Base-by-base conservation (phyloP, 1,140 invertebrate genomes). In the Conus ventricosus region DNA sequence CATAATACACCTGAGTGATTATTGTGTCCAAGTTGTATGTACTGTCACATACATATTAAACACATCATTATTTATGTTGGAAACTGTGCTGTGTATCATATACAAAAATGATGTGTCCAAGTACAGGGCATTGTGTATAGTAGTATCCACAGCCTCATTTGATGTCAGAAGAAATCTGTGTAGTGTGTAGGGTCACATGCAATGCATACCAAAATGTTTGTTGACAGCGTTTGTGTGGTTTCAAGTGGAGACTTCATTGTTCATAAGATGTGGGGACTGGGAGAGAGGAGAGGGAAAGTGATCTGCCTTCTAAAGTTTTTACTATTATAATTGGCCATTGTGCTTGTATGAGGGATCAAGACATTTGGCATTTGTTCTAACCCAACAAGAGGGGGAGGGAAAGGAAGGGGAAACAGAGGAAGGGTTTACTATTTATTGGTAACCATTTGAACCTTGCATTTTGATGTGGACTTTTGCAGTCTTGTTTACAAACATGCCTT, bases 321-420 rank as follows among this genome's bases (percentile, higher is more conserved):
- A 63, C 17, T 13, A 63, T 20, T 13, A 63, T 63, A 39, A 39
- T 39, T 71, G 67, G 67, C 23, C 11, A 71, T 71, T 76, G 80
- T 89, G 85, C 85, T 85, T 89, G 87, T 51, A 60, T 81, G 63
- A 86, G 78, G 84, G 83, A 86, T 78, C 78, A 86, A 89, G 25
- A 27, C 85, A 60, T 53, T 71, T 71, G 57, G 57, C 15, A 39
- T 39, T 39, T 0, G 39, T 60, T 60, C 5, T 60, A 60, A 60
- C 57, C 15, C 57, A 60, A 71, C 11, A 71, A 71, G 0, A 23
- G 23, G 17, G 20, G 20, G 15, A 23, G 6, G 67, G 67, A 20
- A 23, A 71, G 67, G 67, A n/a, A 23, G 15, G 23, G 6, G 6
- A 23, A 20, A 71, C 23, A 71, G 15, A 23, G 11, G 15, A 71